Evolutionary conservation across 1,140 invertebrate species (phyloP).

Genomic region (Platorchestia sp.): DNA sequence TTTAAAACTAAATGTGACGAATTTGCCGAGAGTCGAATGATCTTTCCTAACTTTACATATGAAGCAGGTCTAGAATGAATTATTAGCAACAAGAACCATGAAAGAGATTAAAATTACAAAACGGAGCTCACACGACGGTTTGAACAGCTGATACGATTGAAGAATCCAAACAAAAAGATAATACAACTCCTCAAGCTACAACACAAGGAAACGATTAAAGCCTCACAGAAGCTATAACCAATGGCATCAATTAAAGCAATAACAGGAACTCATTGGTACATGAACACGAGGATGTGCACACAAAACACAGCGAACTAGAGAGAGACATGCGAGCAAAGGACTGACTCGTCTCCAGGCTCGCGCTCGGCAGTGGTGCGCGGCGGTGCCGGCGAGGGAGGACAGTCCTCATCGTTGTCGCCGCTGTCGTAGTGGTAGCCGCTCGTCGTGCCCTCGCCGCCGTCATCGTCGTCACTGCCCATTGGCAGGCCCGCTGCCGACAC

Average conservation of each 20-base stretch:
- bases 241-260: neutral
- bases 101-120: neutral
- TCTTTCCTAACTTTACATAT: no score
- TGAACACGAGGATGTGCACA: neutral
- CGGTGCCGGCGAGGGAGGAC: slow-evolving; percentile 33
- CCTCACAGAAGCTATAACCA: neutral
- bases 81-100: neutral
- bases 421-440: slow-evolving; percentile 45
- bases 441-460: slow-evolving; percentile 29
- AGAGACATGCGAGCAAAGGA: neutral
- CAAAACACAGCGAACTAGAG: neutral
- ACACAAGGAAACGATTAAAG: neutral
- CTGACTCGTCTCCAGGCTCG: slow-evolving; percentile 14
- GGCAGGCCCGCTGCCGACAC: neutral
- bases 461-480: slow-evolving; percentile 26
- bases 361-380: neutral
- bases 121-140: neutral
- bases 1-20: no score
- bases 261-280: neutral
- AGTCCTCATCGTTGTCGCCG: slow-evolving; percentile 47
- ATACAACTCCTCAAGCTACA: neutral
- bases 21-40: no score
- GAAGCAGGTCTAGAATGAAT: neutral
- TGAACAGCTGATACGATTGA: neutral
- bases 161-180: neutral